Evolutionary conservation across 2,888 invertebrate species (phyloP).

Genomic region (Ptychoptera contaminata): DNA sequence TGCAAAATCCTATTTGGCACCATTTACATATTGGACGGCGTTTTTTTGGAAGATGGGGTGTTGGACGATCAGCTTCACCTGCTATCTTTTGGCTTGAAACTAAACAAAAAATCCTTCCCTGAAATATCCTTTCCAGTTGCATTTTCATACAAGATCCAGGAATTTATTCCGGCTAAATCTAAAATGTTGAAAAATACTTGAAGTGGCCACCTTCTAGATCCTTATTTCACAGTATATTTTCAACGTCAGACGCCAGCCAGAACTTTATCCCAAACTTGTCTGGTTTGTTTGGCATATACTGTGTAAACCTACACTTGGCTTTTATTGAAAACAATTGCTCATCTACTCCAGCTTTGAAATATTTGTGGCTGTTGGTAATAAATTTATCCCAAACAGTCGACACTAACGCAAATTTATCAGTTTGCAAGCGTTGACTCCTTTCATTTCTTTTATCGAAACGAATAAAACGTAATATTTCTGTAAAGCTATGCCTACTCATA

Average conservation of each 20-base stretch:
- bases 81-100: constrained; percentile 10
- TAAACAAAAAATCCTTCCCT: constrained; percentile 15
- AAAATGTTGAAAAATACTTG: constrained; percentile 17
- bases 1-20: constrained; percentile 11
- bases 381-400: constrained; percentile 14
- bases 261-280: constrained; percentile 5
- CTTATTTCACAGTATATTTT: constrained; percentile 16
- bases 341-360: constrained; percentile 13
- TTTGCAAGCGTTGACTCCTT: constrained; percentile 11
- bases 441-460: constrained; percentile 13
- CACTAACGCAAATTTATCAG: no score
- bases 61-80: constrained; percentile 2
- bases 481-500: no score
- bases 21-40: constrained; percentile 8
- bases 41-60: constrained; percentile 1
- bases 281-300: constrained; percentile 11
- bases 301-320: constrained; percentile 15
- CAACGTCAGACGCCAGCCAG: constrained; percentile 3
- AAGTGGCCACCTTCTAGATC: constrained; percentile 14
- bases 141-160: constrained; percentile 17
- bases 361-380: constrained; percentile 12
- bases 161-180: no score
- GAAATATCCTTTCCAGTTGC: no score
- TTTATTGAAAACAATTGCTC: constrained; percentile 16
- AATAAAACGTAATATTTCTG: constrained; percentile 13